Base-by-base conservation (phyloP, 1,140 invertebrate species). In the Drosophila sucinea region DNA sequence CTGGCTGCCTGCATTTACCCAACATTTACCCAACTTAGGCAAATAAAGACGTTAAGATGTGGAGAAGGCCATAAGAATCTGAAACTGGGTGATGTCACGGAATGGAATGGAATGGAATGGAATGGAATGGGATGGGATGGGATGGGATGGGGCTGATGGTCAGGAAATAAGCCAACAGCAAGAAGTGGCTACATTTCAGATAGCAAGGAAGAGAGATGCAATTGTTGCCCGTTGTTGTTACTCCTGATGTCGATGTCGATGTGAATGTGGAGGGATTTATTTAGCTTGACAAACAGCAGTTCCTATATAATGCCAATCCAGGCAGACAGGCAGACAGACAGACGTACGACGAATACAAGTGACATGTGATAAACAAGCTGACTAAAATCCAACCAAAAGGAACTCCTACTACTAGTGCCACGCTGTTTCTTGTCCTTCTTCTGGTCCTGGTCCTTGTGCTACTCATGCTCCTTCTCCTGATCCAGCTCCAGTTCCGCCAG, bases 291-390 rank as follows among this genome's bases (percentile, higher is more conserved):
- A 58, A 67, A 79, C 63, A 78, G 61, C 63, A 78, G 64, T 79
- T 74, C 77, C 77, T 87, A 89, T 89, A 83, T 83, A 73, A 80
- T 87, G 83, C 84, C 84, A 87, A 87, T 87, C 86, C 84, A 67
- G 74, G 57, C 38, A 77, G 65, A 54, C 44, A 47, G 33, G 7
- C 33, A 35, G 33, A 35, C 79, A 65, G 74, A 68, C 32, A 77
- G 58, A 54, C 44, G 27, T 27, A 51, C 23, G 44, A 51, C 7
- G 44, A 51, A 41, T 77, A 77, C 75, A 66, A 77, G 62, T 87
- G 84, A 87, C 83, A 89, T 58, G 44, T 51, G 83, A 87, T 87
- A 89, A 87, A 87, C 83, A 87, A 77, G 83, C 84, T 70, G 60
- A 51, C 44, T 51, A 63, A 77, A 67, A 51, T 67, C 65, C 57